phyloP scores from a whole-genome alignment of 2,797 vertebrate species.

The Anomalospiza imberbis region DNA sequence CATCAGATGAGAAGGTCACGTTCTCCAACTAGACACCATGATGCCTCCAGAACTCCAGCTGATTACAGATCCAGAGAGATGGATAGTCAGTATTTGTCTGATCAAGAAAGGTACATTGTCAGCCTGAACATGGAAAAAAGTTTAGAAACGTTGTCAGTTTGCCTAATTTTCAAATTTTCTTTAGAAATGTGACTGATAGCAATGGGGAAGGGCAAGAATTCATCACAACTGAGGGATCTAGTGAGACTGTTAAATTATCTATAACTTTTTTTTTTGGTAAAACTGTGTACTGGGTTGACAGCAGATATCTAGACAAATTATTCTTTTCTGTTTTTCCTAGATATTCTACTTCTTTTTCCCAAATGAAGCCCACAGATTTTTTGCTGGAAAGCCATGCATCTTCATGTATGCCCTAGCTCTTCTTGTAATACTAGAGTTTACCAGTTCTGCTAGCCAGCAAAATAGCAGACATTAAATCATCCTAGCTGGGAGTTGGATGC shows the following conservation, averaged over 20 bases:
- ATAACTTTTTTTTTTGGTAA: not conserved
- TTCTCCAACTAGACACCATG: slow-evolving; percentile 90
- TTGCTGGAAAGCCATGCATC: not conserved
- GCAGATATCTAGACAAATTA: not conserved
- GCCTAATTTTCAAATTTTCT: not conserved
- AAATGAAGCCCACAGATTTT: not conserved
- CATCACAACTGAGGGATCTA: not conserved
- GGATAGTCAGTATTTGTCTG: slow-evolving; percentile 92
- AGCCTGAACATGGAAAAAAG: not conserved
- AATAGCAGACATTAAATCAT: not conserved
- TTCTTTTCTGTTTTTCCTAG: not conserved
- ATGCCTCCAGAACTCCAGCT: slow-evolving; percentile 83
- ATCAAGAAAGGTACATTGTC: slow-evolving; percentile 91
- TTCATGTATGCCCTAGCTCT: not conserved
- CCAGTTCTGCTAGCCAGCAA: not conserved
- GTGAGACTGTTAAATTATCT: not conserved
- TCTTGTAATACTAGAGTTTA: not conserved
- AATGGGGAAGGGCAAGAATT: not conserved
- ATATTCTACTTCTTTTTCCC: not conserved
- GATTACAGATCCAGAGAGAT: slow-evolving; percentile 89
- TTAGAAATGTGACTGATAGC: not conserved
- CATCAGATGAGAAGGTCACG: slow-evolving; percentile 91
- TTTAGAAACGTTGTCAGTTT: not conserved
- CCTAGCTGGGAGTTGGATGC: not conserved
- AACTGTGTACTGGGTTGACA: not conserved